Base-by-base conservation (phyloP, 1,140 invertebrate genomes). In the Cherax destructor region DNA sequence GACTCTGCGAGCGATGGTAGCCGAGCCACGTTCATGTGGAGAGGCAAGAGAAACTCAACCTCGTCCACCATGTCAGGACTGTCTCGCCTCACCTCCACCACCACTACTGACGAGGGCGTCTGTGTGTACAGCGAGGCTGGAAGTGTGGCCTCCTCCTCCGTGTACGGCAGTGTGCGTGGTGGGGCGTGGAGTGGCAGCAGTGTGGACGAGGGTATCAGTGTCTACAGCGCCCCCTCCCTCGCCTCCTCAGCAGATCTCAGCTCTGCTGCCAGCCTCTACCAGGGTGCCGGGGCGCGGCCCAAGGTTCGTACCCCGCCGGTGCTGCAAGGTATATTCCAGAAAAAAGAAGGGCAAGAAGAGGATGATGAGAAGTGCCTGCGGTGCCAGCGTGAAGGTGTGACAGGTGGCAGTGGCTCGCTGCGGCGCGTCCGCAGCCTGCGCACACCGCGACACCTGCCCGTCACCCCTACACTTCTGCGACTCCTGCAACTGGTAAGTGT, bases 401-500 rank as follows among this genome's bases (percentile, higher is more conserved):
- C 69, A 5, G 86, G 76, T 3, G 49, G 76, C 11, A 52, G 59
- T 47, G 16, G 61, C 47, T 59, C 92, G 16, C 61, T 91, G 7
- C 83, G 88, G 3, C 78, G 92, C 21, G 69, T 74, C n/a, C 50
- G 92, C 24, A 92, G 88, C 69, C 89, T 91, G 30, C 83, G 92
- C 49, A 52, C 78, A 30, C 85, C 88, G 5, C 81, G 88, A 9
- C 88, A 92, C 41, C 92, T 92, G 11, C 92, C 92, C 24, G 92
- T 92, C 74, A 92, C 92, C 10, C 92, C 92, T 4, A 92, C 92
- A 3, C 85, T 92, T 52, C 80, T 87, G 78, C 72, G 80, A 18
- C 88, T 92, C 21, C 89, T 92, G 79, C 92, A 92, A 56, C 76
- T 92, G 92, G 92, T 92, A 86, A 92, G 87, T 88, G 10, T 72